These are phyloP conservation scores for Apamea sordens DNA, from an alignment of 2,888 invertebrate genomes.

Conservation along the genomic window DNA sequence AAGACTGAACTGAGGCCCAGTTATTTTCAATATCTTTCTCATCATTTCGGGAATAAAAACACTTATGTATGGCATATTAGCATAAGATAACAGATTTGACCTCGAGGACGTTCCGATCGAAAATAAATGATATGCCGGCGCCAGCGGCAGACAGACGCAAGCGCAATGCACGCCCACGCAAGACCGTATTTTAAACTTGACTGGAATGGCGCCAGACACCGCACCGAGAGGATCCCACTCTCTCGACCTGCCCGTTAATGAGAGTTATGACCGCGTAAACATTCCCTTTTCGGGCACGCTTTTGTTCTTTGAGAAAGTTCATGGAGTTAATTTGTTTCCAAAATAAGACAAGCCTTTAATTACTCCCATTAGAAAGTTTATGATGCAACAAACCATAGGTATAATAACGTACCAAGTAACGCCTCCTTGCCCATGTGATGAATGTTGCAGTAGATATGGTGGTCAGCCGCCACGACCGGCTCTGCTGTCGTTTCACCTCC, in stretches of 20 bases:
- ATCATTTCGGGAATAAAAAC: constrained; percentile 19
- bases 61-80: constrained; percentile 28
- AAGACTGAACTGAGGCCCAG: neutral
- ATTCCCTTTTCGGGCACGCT: constrained; percentile 79
- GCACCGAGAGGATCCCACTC: constrained; percentile 65
- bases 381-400: constrained; percentile 23
- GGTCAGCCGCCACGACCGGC: constrained; percentile 82
- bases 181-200: constrained; percentile 80
- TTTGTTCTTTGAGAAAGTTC: constrained; percentile 68
- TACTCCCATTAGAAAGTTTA: constrained; percentile 32
- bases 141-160: constrained; percentile 66
- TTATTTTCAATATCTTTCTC: constrained; percentile 15
- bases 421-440: constrained; percentile 83
- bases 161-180: constrained; percentile 73
- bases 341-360: constrained; percentile 54
- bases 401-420: constrained; percentile 79
- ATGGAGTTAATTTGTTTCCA: constrained; percentile 51
- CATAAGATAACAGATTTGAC: constrained; percentile 65
- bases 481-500: constrained; percentile 82
- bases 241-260: constrained; percentile 71
- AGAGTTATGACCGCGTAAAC: constrained; percentile 80
- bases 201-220: constrained; percentile 81
- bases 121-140: constrained; percentile 74
- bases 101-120: constrained; percentile 71
- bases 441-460: constrained; percentile 88